These are phyloP conservation scores for Lysiphlebus fabarum DNA, from an alignment of 1,140 invertebrate genomes.

Conservation along the genomic window DNA sequence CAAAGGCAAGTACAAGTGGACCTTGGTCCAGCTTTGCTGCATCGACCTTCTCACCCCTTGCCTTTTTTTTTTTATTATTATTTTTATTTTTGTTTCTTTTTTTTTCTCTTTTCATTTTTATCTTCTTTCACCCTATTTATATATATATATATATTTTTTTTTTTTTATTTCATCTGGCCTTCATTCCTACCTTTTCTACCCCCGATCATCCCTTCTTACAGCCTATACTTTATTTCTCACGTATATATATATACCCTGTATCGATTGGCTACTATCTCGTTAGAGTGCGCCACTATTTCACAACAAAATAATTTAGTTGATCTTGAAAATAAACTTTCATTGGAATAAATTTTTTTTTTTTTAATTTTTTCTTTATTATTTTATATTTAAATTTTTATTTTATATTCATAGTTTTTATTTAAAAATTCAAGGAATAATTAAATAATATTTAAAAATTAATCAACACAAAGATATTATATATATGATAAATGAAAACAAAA, in stretches of 20 bases:
- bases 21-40: conserved; percentile 52
- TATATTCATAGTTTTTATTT: too few relatives aligned
- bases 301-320: conserved; percentile 19
- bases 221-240: not conserved
- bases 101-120: conserved; percentile 25
- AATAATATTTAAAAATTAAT: too few relatives aligned
- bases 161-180: conserved; percentile 17
- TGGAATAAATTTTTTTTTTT: too few relatives aligned
- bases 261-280: conserved; percentile 44
- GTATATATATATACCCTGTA: conserved; percentile 35
- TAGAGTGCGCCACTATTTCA: conserved; percentile 44
- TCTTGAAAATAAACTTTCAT: not conserved
- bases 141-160: conserved; percentile 5
- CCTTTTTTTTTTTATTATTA: conserved; percentile 23
- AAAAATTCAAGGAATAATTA: too few relatives aligned
- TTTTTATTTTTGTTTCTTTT: conserved; percentile 30
- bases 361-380: not conserved
- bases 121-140: conserved; percentile 18
- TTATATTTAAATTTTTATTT: not conserved
- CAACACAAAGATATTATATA: too few relatives aligned
- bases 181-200: conserved; percentile 24
- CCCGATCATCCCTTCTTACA: not conserved
- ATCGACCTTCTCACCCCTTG: conserved; percentile 46
- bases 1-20: conserved; percentile 48
- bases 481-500: too few relatives aligned